Conservation (phyloP, 2,888 invertebrate genomes). For the Eristalinus aeneus region DNA sequence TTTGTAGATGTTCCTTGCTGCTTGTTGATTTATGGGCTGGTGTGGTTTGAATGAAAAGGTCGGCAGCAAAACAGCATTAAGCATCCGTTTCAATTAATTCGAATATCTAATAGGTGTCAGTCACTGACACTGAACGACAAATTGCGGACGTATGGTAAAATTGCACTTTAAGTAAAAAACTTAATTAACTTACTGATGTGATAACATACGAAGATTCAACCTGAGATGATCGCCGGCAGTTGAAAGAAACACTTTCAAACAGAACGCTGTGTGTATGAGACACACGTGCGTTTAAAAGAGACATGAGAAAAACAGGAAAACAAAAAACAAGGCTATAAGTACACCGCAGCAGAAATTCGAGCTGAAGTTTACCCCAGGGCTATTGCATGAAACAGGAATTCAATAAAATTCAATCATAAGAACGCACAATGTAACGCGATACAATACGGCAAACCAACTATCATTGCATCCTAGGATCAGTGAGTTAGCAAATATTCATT, state of each 20-base stretch:
- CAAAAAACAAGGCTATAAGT: background rate
- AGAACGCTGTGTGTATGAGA: too few relatives aligned
- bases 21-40: conserved; percentile 38
- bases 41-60: conserved; percentile 43
- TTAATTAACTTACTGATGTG: background rate
- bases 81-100: conserved; percentile 33
- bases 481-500: background rate
- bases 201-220: too few relatives aligned
- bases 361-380: background rate
- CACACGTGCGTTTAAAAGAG: too few relatives aligned
- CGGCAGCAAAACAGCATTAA: conserved; percentile 26
- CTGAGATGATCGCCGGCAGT: too few relatives aligned
- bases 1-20: conserved; percentile 5
- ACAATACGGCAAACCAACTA: background rate
- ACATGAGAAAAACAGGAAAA: background rate
- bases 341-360: background rate
- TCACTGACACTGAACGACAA: background rate
- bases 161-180: background rate
- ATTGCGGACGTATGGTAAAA: conserved; percentile 1
- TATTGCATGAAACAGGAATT: background rate
- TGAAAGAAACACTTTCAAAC: too few relatives aligned
- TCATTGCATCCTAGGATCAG: background rate
- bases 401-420: conserved; percentile 3
- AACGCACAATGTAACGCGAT: conserved; percentile 14
- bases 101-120: conserved; percentile 40